These are phyloP conservation scores for Sarcophaga peregrina DNA, from an alignment of 1,140 invertebrate species.

Conservation along the genomic window DNA sequence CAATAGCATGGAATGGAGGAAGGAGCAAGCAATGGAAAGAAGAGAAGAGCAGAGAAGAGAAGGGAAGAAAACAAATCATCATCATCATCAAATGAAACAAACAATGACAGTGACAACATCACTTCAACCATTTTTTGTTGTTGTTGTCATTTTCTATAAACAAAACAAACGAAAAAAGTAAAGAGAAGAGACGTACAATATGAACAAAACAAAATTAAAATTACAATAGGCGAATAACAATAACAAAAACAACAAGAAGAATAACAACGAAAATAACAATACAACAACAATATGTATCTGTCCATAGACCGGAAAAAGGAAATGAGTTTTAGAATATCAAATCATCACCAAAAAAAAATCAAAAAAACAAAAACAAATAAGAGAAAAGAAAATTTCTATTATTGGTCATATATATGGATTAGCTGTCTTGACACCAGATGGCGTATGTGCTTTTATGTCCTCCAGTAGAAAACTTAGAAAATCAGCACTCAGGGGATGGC, in stretches of 20 bases:
- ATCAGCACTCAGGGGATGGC: too few species aligned
- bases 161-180: background rate
- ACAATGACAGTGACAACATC: background rate
- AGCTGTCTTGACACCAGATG: too few species aligned
- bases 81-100: background rate
- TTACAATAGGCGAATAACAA: constrained; percentile 8
- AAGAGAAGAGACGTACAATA: background rate
- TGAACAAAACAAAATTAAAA: background rate
- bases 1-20: background rate
- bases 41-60: background rate
- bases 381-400: too few species aligned
- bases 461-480: too few species aligned
- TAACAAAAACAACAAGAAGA: background rate
- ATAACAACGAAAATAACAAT: background rate
- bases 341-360: background rate
- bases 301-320: constrained; percentile 31
- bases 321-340: constrained; percentile 40
- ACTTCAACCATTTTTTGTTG: background rate
- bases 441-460: too few species aligned
- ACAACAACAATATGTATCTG: background rate
- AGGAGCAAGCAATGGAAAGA: background rate
- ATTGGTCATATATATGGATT: too few species aligned
- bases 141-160: background rate
- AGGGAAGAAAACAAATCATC: too few species aligned
- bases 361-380: background rate